Conservation (phyloP, 2,797 vertebrate species). For the Megaceryle alcyon region DNA sequence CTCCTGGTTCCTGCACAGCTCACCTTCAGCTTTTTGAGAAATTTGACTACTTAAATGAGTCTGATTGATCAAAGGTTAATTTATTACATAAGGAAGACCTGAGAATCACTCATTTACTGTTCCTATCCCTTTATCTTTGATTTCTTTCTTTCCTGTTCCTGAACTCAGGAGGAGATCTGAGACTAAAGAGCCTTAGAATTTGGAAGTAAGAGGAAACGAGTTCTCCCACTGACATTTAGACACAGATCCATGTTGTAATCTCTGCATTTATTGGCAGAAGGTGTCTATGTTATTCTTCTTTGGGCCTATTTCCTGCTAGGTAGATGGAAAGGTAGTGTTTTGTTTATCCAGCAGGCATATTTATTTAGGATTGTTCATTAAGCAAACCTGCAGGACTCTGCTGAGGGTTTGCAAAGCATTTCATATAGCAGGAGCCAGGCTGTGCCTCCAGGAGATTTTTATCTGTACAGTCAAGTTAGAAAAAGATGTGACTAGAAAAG, state of each 20-base stretch:
- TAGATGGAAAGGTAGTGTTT: not conserved
- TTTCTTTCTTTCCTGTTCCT: not conserved
- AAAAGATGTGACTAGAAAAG: not conserved
- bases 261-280: not conserved
- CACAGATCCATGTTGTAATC: not conserved
- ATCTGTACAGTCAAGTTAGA: not conserved
- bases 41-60: not conserved
- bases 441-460: not conserved
- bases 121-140: not conserved
- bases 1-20: not conserved
- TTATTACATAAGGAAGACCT: not conserved
- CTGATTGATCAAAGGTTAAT: not conserved
- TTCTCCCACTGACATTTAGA: not conserved
- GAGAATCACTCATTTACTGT: not conserved
- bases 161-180: not conserved
- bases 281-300: not conserved
- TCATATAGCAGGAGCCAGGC: not conserved
- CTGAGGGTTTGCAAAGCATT: not conserved
- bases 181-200: slow-evolving; percentile 19
- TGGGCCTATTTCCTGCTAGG: not conserved
- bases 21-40: not conserved
- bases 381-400: not conserved
- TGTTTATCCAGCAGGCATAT: not conserved
- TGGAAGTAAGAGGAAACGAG: not conserved
- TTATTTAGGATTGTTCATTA: not conserved